These are phyloP conservation scores for Drosophila pandora DNA, from an alignment of 1,140 invertebrate species.

Conservation along the genomic window DNA sequence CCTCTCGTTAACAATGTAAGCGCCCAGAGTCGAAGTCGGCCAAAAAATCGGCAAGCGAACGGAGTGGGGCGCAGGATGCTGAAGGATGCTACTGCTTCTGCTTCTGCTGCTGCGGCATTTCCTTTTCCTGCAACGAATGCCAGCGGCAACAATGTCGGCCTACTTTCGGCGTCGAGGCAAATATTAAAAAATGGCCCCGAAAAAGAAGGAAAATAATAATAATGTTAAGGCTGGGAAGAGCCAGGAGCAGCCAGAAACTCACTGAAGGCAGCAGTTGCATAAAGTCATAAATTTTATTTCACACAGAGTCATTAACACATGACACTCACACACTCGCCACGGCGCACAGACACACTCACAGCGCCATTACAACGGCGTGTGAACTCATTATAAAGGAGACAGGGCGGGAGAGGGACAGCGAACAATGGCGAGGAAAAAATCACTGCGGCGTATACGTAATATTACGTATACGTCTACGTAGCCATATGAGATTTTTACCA, in stretches of 20 bases:
- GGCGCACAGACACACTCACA: too few species aligned
- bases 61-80: slow-evolving; percentile 16
- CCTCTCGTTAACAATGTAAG: slow-evolving; percentile 80
- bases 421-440: slow-evolving; percentile 40
- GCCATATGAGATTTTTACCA: slow-evolving; percentile 60
- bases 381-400: slow-evolving; percentile 75
- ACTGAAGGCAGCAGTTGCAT: slow-evolving; percentile 71
- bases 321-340: slow-evolving; percentile 61
- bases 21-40: slow-evolving; percentile 68
- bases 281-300: slow-evolving; percentile 82
- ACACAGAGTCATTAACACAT: slow-evolving; percentile 81
- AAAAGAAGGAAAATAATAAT: slow-evolving; percentile 55
- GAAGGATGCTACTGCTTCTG: slow-evolving; percentile 28
- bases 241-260: slow-evolving; percentile 30
- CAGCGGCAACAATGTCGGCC: slow-evolving; percentile 81
- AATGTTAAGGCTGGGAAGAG: slow-evolving; percentile 50
- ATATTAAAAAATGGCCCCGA: slow-evolving; percentile 71
- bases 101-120: slow-evolving; percentile 71
- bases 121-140: slow-evolving; percentile 75
- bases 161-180: slow-evolving; percentile 70
- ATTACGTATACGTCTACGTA: slow-evolving; percentile 21
- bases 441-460: slow-evolving; percentile 78
- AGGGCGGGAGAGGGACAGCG: slow-evolving; percentile 11
- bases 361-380: slow-evolving; percentile 61
- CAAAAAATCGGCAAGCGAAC: slow-evolving; percentile 40